Base-by-base conservation (phyloP, 2,113 vertebrate genomes). In the Pterophyllum scalare region DNA sequence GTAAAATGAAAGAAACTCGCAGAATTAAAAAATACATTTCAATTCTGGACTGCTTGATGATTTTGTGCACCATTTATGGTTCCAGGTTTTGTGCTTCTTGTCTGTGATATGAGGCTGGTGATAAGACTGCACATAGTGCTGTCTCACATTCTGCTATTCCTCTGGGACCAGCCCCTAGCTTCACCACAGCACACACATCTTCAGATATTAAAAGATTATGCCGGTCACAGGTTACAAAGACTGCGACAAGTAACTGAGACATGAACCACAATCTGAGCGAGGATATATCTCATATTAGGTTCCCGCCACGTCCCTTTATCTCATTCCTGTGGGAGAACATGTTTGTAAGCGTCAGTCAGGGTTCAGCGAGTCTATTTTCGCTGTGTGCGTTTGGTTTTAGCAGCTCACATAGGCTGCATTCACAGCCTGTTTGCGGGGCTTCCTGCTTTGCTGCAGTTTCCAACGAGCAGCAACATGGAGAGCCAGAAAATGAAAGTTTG, bases 81-180 rank as follows among this genome's bases (percentile, higher is more conserved):
- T 54, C 52, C 43, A 28, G 59, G n/a, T 40, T 60, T 54, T 22
- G 1, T 10, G 7, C 35, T 33, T 14, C 15, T 19, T 20, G 1
- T 15, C 12, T 7, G 43, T 88, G 83, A 96, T 97, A 96, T 94
- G 93, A 96, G 94, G 94, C 94, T 91, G 84, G 94, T 93, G 77
- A 86, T 88, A 79, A 83, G 82, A 77, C 58, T n/a, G 20, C 33
- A 33, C 33, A 33, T 6, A 33, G 33, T n/a, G 40, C 70, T 11
- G 33, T 60, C 43, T 88, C 79, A 86, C 49, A 43, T 26, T 17
- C 49, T 57, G 33, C 26, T 40, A 54, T 46, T 35, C 46, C 59
- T 49, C 24, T 6, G 35, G 54, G 70, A 43, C 84, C 62, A 74
- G 84, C 84, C 76, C 77, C 2, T 5, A 40, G 81, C 59, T 31